Conservation (phyloP, 2,113 vertebrate genomes). For the Anguilla rostrata region DNA sequence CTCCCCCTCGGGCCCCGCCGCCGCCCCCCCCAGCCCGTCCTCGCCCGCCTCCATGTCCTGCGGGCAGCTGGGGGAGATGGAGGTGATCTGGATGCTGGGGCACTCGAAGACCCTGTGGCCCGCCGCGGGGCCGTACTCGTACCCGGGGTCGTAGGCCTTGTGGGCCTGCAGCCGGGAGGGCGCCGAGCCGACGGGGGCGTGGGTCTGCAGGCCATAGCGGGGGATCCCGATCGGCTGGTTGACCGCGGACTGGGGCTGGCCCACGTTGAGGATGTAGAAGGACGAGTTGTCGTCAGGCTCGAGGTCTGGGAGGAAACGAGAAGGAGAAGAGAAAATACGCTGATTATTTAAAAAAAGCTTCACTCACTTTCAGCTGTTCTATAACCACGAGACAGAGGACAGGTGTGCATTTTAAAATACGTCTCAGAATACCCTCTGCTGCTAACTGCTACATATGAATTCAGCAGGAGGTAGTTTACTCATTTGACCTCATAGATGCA, state of each 20-base stretch:
- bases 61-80: constrained; percentile 70
- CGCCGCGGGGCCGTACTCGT: constrained; percentile 72
- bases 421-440: too few relatives aligned
- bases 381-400: too few relatives aligned
- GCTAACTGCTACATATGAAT: too few relatives aligned
- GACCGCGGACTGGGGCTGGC: constrained; percentile 72
- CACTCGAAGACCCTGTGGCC: constrained; percentile 87
- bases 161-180: constrained; percentile 68
- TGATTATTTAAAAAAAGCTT: neutral
- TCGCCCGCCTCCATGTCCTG: constrained; percentile 41
- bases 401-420: too few relatives aligned
- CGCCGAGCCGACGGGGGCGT: constrained; percentile 65
- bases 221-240: constrained; percentile 74
- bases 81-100: constrained; percentile 96
- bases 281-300: constrained; percentile 77
- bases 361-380: neutral
- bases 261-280: constrained; percentile 78
- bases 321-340: neutral
- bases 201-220: constrained; percentile 73
- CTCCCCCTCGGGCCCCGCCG: constrained; percentile 33
- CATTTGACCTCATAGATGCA: too few relatives aligned
- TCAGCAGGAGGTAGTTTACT: too few relatives aligned
- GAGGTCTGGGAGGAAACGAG: constrained; percentile 65
- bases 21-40: constrained; percentile 17
- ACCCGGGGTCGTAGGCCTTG: constrained; percentile 71